Base-by-base conservation (phyloP, 1,140 invertebrate species). In the Spodoptera litura region DNA sequence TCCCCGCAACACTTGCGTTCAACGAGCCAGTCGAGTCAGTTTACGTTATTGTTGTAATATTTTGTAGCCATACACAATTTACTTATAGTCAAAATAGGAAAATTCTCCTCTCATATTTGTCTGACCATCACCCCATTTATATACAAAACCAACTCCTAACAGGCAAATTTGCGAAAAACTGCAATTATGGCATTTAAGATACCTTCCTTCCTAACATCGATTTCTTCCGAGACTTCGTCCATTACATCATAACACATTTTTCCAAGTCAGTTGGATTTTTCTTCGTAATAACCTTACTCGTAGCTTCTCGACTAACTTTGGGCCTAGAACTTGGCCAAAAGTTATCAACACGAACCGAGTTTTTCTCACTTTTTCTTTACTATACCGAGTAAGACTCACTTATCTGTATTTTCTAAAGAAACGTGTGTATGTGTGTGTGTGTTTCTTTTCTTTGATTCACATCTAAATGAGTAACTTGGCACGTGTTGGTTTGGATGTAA, bases 241-340 rank as follows among this genome's bases (percentile, higher is more conserved):
- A 68, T 68, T 68, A 64, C 27, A 44, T 49, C 62, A 66, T 66
- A 20, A 70, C 66, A 27, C 49, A 52, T 13, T 68, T 51, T 25
- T 52, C 49, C 49, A 13, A 27, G 12, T 53, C 12, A 31, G 44
- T 52, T 68, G 49, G 52, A 12, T 13, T 4, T 2, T 31, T 68
- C 44, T 52, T 68, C 49, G 62, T 66, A 12, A 68, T 53, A 51
- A 13, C 20, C 20, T 31, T 12, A 2, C 4, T 5, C 13, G 31
- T 31, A 68, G 64, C 27, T 68, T 52, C 15, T 4, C 10, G n/a
- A n/a, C 20, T 52, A 13, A 68, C 44, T 52, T 11, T 6, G 52
- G 64, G 25, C 11, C 49, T 25, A 13, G 49, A 5, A 68, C 51
- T 49, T 68, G 51, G 64, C 5, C 4, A 11, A 11, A 25, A 53